phyloP scores from a whole-genome alignment of 2,888 invertebrate species.

The Acleris literana region DNA sequence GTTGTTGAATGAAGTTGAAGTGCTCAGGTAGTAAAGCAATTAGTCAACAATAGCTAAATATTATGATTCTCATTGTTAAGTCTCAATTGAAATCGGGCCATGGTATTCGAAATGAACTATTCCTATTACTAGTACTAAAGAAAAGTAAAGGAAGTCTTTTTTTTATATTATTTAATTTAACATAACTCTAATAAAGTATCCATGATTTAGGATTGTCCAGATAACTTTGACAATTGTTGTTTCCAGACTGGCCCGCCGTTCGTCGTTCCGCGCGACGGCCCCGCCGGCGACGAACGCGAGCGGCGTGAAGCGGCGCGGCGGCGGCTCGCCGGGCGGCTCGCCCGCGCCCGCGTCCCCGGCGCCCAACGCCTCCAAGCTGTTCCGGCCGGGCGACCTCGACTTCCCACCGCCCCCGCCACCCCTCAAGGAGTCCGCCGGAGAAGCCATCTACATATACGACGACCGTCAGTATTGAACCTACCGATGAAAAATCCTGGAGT shows the following conservation, averaged over 20 bases:
- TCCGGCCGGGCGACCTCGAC: slow-evolving; percentile 73
- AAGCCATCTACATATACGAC: slow-evolving; percentile 84
- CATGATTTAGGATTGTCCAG: no score
- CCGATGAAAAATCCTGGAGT: no score
- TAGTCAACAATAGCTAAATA: no score
- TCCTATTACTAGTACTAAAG: no score
- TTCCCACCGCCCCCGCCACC: slow-evolving; percentile 76
- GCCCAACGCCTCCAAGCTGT: slow-evolving; percentile 78
- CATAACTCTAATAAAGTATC: no score
- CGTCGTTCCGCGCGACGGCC: slow-evolving; percentile 85
- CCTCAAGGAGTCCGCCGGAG: slow-evolving; percentile 86
- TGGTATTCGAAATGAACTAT: no score
- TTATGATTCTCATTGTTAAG: no score
- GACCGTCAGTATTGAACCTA: slow-evolving; percentile 65
- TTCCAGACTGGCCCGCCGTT: slow-evolving; percentile 86
- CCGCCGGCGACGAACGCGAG: slow-evolving; percentile 60
- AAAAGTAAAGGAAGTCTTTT: no score
- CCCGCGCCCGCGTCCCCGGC: slow-evolving; percentile 78
- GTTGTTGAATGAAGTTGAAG: no score
- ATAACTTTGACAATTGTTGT: neutral
- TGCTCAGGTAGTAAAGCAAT: no score
- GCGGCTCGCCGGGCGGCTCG: slow-evolving; percentile 69
- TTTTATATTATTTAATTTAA: no score
- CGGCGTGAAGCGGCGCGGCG: slow-evolving; percentile 77
- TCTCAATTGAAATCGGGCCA: no score